Evolutionary conservation across 2,888 invertebrate species (phyloP), one percentile per base, ranked within the genome.

Genomic region (Habroteleia sp.): DNA sequence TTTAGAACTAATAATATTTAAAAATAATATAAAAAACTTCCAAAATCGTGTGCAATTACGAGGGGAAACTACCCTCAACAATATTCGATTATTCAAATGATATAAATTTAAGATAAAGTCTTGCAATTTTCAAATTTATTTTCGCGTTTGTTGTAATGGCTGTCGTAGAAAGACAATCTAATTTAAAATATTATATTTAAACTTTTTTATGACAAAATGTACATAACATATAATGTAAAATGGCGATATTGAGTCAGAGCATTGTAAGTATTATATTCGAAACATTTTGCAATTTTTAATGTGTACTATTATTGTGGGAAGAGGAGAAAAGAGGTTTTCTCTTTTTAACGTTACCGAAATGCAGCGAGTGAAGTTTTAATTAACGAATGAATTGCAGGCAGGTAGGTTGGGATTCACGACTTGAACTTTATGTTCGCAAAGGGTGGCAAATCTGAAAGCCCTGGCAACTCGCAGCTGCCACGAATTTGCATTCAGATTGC

Each of bases 401-500:
- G 79, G 75, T 68, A 75, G 68, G 62, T 63, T 72, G 74, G 77
- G 74, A 76, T 78, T 79, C 77, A 79, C 74, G 77, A 78, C 78
- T 77, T 73, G 63, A 76, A 74, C 74, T 78, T 77, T 77, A 76
- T 68, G 68, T 56, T 74, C 69, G 63, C 52, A 69, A 56, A 74
- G 72, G 81, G 77, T 79, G 80, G 80, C 78, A 82, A 84, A 83
- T 77, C 81, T 79, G 79, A 82, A 82, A 83, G 81, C 81, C 69
- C 78, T 76, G 78, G 74, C 75, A 77, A 81, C 83, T 82, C 81
- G 83, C 82, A 84, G 82, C 84, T 84, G 85, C 82, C 80, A 74
- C 80, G 83, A 84, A 86, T 87, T 86, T 86, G 87, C 87, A 87
- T 86, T 86, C 84, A 86, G 83, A 87, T 87, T 87, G 83, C 84